Conservation (phyloP, 2,797 vertebrate genomes). For the Lagodon rhomboides region DNA sequence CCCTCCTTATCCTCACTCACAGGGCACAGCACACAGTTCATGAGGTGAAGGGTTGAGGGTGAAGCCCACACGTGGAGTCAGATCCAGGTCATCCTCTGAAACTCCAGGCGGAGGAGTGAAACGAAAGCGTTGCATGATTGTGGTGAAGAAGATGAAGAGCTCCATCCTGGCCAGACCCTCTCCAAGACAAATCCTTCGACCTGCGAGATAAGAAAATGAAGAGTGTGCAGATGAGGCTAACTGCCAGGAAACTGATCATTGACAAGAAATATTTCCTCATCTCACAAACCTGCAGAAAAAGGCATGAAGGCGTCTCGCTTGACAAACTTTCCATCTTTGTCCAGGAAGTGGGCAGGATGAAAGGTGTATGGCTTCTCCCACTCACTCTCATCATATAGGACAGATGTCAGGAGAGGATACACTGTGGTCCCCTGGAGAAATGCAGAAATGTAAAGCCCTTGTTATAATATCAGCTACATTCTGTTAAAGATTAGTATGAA, state of each 20-base stretch:
- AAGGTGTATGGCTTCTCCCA: slow-evolving; percentile 77
- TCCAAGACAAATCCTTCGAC: slow-evolving; percentile 13
- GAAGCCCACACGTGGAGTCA: slow-evolving; percentile 9
- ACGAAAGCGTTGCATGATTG: slow-evolving; percentile 16
- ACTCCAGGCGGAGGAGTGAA: slow-evolving; percentile 27
- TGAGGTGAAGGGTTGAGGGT: slow-evolving; percentile 17
- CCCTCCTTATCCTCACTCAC: background rate
- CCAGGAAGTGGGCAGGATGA: slow-evolving; percentile 79
- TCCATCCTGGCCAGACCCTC: slow-evolving; percentile 36
- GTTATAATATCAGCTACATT: background rate
- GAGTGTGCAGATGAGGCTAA: background rate
- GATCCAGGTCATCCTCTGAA: slow-evolving; percentile 31
- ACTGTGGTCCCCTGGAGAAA: slow-evolving; percentile 75
- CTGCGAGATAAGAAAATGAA: fast-evolving
- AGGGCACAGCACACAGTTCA: slow-evolving; percentile 18
- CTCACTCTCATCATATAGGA: slow-evolving; percentile 70
- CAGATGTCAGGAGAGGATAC: slow-evolving; percentile 68
- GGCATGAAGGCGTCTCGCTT: slow-evolving; percentile 80
- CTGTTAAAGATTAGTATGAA: too few relatives aligned
- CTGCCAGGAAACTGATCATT: background rate
- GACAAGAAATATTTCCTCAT: fast-evolving
- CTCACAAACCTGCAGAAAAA: slow-evolving; percentile 81
- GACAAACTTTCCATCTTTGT: slow-evolving; percentile 72
- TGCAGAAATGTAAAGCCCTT: background rate
- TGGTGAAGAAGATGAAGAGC: slow-evolving; percentile 36